Evolutionary conservation across 2,113 vertebrate species (phyloP).

Genomic region (Monopterus albus): DNA sequence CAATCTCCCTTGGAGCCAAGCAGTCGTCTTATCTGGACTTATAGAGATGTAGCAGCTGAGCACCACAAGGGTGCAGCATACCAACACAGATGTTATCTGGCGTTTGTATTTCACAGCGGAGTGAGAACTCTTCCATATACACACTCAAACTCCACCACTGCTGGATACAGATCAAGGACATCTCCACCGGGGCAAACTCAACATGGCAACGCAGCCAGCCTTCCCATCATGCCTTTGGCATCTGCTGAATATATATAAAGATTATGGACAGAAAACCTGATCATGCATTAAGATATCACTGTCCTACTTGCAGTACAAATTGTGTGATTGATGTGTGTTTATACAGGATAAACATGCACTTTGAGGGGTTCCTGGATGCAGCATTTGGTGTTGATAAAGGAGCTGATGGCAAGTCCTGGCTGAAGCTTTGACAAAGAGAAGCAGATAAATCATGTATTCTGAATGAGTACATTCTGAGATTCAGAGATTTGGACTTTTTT

Average conservation of each 20-base stretch:
- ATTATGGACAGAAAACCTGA: slow-evolving; percentile 33
- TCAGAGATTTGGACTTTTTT: no score
- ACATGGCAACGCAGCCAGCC: slow-evolving; percentile 40
- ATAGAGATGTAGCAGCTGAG: slow-evolving; percentile 69
- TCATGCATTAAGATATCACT: slow-evolving; percentile 15
- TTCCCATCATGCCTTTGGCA: slow-evolving; percentile 37
- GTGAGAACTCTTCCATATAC: slow-evolving; percentile 3
- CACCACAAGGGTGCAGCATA: slow-evolving; percentile 81
- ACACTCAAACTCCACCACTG: slow-evolving; percentile 9
- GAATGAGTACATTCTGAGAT: no score
- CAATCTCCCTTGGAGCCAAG: slow-evolving; percentile 59
- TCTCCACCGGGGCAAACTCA: slow-evolving; percentile 48
- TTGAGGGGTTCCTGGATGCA: slow-evolving; percentile 18
- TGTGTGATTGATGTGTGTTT: slow-evolving; percentile 38
- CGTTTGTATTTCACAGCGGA: slow-evolving; percentile 56
- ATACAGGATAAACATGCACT: slow-evolving; percentile 14
- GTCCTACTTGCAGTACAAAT: slow-evolving; percentile 33
- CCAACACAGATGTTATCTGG: slow-evolving; percentile 77
- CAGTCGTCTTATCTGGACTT: slow-evolving; percentile 64
- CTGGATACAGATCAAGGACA: slow-evolving; percentile 70
- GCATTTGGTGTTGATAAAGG: slow-evolving; percentile 28
- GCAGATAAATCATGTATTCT: background rate
- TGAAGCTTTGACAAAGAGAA: background rate
- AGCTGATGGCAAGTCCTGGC: slow-evolving; percentile 5
- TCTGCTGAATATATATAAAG: slow-evolving; percentile 42